phyloP scores from a whole-genome alignment of 2,797 vertebrate species.

The Pseudochaenichthys georgianus region DNA sequence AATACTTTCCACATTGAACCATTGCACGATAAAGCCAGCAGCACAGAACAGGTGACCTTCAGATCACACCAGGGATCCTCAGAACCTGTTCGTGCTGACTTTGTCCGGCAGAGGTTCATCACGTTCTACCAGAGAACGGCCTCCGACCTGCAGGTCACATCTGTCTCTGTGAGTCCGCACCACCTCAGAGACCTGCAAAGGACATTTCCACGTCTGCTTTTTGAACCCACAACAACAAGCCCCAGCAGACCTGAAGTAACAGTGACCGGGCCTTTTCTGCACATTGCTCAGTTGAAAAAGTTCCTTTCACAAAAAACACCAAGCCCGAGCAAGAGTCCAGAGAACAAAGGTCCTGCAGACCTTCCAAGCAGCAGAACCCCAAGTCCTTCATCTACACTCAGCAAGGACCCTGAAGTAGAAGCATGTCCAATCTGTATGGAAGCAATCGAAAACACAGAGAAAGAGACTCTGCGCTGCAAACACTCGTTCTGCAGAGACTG shows the following conservation, averaged over 20 bases:
- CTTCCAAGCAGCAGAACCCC: background rate
- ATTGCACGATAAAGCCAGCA: background rate
- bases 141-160: conserved; percentile 62
- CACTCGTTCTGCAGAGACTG: conserved; percentile 83
- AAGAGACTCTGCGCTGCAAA: conserved; percentile 73
- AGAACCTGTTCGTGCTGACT: background rate
- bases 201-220: conserved; percentile 67
- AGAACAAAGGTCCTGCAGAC: background rate
- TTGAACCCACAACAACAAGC: conserved; percentile 6
- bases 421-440: conserved; percentile 84
- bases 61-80: rapidly evolving
- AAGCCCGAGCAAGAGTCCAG: background rate
- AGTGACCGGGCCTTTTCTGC: conserved; percentile 67
- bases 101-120: conserved; percentile 75
- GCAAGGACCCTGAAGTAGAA: conserved; percentile 51
- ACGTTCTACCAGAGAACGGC: conserved; percentile 81
- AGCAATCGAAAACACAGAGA: conserved; percentile 44
- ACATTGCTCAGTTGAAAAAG: conserved; percentile 56
- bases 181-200: background rate
- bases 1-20: conserved; percentile 22
- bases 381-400: background rate
- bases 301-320: conserved; percentile 19
- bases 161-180: background rate
- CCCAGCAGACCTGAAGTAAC: rapidly evolving
- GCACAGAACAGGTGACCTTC: conserved; percentile 46